Evolutionary conservation across 1,140 invertebrate species (phyloP).

Genomic region (Sminthurides bifidus): DNA sequence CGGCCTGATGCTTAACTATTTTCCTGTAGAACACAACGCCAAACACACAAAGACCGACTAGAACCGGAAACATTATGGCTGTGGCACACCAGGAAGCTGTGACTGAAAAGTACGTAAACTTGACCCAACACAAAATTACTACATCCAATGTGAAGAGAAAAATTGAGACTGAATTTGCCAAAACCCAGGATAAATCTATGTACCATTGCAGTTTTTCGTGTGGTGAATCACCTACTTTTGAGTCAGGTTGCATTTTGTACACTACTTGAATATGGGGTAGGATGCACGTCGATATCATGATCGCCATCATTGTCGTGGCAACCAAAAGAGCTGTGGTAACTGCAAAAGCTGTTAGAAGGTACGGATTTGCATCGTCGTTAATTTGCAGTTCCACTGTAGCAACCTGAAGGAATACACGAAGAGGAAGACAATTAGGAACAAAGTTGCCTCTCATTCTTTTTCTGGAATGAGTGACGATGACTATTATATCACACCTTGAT

Average conservation of each 20-base stretch:
- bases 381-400: slow-evolving; percentile 31
- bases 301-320: slow-evolving; percentile 29
- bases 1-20: slow-evolving; percentile 27
- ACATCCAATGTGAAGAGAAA: slow-evolving; percentile 30
- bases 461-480: no score
- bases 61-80: slow-evolving; percentile 17
- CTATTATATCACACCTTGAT: no score
- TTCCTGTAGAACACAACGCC: slow-evolving; percentile 29
- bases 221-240: slow-evolving; percentile 18
- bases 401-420: slow-evolving; percentile 18
- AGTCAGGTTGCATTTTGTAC: slow-evolving; percentile 15
- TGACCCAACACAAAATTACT: slow-evolving; percentile 29
- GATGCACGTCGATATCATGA: slow-evolving; percentile 29
- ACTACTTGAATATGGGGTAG: slow-evolving; percentile 29
- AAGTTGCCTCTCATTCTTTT: no score
- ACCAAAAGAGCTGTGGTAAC: slow-evolving; percentile 26
- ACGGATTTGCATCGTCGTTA: slow-evolving; percentile 31
- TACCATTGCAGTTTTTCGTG: slow-evolving; percentile 24
- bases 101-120: slow-evolving; percentile 30
- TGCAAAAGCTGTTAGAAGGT: slow-evolving; percentile 25
- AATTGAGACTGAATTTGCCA: slow-evolving; percentile 28
- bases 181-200: slow-evolving; percentile 29
- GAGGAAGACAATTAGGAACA: no score
- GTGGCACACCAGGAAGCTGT: slow-evolving; percentile 27
- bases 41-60: slow-evolving; percentile 23